phyloP scores from a whole-genome alignment of 1,140 invertebrate genomes.

The Maniola jurtina region DNA sequence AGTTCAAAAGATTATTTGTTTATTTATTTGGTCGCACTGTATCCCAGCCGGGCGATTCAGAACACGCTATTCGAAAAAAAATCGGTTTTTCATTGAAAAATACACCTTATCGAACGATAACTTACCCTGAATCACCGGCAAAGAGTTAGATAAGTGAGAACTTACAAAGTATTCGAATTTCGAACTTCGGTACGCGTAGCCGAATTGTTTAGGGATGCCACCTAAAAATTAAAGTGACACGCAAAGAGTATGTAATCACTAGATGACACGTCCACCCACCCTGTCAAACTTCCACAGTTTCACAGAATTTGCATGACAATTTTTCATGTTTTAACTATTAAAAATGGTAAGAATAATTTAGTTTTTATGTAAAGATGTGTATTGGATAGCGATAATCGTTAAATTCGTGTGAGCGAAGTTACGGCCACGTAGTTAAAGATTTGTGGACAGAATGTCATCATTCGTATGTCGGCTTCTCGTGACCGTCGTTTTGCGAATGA shows the following conservation, averaged over 20 bases:
- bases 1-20: too few relatives aligned
- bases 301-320: constrained; percentile 54
- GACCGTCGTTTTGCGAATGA: constrained; percentile 34
- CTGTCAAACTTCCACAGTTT: constrained; percentile 67
- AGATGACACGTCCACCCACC: constrained; percentile 73
- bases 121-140: too few relatives aligned
- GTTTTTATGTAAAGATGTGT: constrained; percentile 29
- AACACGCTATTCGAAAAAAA: too few relatives aligned
- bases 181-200: constrained; percentile 31
- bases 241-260: too few relatives aligned
- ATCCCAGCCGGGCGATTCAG: too few relatives aligned
- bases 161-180: too few relatives aligned
- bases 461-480: constrained; percentile 53
- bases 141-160: too few relatives aligned
- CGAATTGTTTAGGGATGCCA: constrained; percentile 35
- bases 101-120: too few relatives aligned
- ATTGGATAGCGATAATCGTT: constrained; percentile 19
- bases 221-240: constrained; percentile 45
- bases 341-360: constrained; percentile 67
- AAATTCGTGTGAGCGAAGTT: constrained; percentile 27
- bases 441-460: constrained; percentile 55
- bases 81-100: too few relatives aligned
- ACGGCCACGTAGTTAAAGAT: constrained; percentile 47
- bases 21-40: too few relatives aligned
- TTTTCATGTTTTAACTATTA: constrained; percentile 70